Evolutionary conservation across 1,140 invertebrate genomes (phyloP).

Genomic region (Thaumatotibia leucotreta): DNA sequence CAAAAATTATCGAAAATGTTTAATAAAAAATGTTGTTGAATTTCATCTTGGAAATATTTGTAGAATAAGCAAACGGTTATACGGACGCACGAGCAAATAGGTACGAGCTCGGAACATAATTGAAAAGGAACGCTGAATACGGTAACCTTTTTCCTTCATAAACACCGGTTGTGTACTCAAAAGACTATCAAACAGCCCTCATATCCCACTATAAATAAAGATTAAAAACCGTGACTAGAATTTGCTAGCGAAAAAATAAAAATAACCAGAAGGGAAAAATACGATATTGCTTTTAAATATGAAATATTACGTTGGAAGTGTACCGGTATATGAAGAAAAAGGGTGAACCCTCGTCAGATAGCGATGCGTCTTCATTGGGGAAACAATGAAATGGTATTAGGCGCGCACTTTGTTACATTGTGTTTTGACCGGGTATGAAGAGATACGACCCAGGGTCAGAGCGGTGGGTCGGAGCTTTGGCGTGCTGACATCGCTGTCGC

Average conservation of each 20-base stretch:
- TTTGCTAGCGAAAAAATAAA: conserved; percentile 10
- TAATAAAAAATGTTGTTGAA: no score
- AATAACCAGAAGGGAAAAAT: conserved; percentile 41
- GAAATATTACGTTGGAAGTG: conserved; percentile 58
- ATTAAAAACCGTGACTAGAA: conserved; percentile 13
- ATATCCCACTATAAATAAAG: conserved; percentile 11
- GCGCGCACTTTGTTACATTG: conserved; percentile 18
- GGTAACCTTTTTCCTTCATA: not conserved
- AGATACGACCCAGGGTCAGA: not conserved
- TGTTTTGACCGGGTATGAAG: conserved; percentile 7
- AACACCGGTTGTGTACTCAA: not conserved
- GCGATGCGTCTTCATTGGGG: conserved; percentile 47
- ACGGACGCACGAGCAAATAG: not conserved
- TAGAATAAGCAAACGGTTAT: not conserved
- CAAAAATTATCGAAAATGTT: no score
- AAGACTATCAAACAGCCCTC: not conserved
- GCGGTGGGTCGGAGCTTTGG: not conserved
- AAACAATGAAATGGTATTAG: conserved; percentile 45
- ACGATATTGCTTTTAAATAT: conserved; percentile 68
- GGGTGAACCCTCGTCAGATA: conserved; percentile 54
- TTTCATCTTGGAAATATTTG: no score
- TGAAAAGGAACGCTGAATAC: not conserved
- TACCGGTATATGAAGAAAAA: conserved; percentile 61
- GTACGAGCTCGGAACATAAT: not conserved
- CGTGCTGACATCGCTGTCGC: not conserved